Conservation (phyloP, 1,140 invertebrate genomes). For the Semibalanus balanoides region DNA sequence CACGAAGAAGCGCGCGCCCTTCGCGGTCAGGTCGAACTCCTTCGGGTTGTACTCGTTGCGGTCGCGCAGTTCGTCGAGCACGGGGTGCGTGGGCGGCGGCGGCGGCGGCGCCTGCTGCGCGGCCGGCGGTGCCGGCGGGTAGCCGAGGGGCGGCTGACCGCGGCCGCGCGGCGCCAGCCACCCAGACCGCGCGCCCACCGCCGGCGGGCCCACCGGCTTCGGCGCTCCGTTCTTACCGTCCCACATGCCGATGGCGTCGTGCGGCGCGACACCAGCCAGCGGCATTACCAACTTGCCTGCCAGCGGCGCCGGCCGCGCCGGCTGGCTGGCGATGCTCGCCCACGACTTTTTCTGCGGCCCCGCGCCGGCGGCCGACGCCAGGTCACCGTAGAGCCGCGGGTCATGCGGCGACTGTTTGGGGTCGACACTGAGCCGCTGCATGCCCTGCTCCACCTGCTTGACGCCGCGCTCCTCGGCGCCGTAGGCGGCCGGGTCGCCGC, state of each 20-base stretch:
- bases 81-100: conserved; percentile 29
- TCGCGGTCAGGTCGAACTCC: conserved; percentile 75
- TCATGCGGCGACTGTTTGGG: no score
- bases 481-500: no score
- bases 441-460: no score
- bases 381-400: no score
- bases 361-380: no score
- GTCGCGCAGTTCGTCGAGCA: conserved; percentile 74
- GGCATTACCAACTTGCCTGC: no score
- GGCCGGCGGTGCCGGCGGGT: conserved; percentile 13
- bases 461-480: no score
- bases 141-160: conserved; percentile 15
- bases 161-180: conserved; percentile 34
- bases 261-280: no score
- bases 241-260: conserved; percentile 66
- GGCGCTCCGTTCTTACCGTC: conserved; percentile 44
- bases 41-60: conserved; percentile 93
- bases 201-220: conserved; percentile 26
- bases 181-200: conserved; percentile 31
- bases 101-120: conserved; percentile 10
- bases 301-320: conserved; percentile 54
- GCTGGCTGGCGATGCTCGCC: conserved; percentile 94
- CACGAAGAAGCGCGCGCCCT: conserved; percentile 83
- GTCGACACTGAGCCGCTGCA: no score
- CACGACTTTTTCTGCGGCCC: conserved; percentile 73